Evolutionary conservation across 2,888 invertebrate species (phyloP).

Genomic region (Serripes groenlandicus): DNA sequence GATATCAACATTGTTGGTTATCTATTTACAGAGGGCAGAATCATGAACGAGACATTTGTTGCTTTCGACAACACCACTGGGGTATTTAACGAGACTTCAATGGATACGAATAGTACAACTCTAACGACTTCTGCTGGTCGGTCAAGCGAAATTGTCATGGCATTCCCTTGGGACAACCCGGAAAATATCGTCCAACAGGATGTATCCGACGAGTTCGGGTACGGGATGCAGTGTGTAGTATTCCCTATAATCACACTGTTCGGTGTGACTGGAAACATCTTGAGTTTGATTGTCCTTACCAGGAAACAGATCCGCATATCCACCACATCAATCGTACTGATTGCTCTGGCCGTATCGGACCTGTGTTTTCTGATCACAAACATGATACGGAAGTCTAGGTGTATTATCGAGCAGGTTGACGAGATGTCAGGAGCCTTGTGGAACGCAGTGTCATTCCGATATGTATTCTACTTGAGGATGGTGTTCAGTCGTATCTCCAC

Average conservation of each 20-base stretch:
- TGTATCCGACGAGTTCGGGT: conserved; percentile 51
- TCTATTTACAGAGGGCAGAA: too few relatives aligned
- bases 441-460: conserved; percentile 57
- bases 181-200: conserved; percentile 61
- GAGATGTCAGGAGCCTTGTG: conserved; percentile 33
- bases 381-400: conserved; percentile 61
- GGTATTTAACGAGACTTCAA: neutral
- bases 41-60: conserved; percentile 12
- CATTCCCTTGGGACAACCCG: conserved; percentile 66
- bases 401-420: conserved; percentile 61
- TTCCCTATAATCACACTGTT: conserved; percentile 65
- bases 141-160: neutral
- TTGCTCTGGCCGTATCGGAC: conserved; percentile 63
- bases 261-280: conserved; percentile 58
- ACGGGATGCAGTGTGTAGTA: conserved; percentile 60
- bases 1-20: too few relatives aligned
- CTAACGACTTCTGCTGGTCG: neutral
- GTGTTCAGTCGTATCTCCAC: conserved; percentile 66
- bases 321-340: conserved; percentile 61
- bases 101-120: neutral
- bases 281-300: conserved; percentile 61
- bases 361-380: conserved; percentile 62
- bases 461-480: conserved; percentile 61
- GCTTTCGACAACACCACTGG: neutral
- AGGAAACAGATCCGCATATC: conserved; percentile 57